phyloP scores from a whole-genome alignment of 2,797 vertebrate species.

The Myoxocephalus aenaeus region DNA sequence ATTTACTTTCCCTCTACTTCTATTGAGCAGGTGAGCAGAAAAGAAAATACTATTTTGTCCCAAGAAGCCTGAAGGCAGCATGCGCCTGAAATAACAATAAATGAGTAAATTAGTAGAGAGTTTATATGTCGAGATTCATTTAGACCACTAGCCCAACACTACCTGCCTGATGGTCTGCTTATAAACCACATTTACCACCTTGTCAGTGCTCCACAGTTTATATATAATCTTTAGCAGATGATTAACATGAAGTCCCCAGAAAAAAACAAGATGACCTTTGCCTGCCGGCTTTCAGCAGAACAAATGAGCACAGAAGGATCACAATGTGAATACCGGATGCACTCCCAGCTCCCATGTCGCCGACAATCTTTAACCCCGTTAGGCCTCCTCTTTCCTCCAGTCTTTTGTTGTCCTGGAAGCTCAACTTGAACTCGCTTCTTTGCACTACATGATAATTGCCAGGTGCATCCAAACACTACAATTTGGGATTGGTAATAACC shows the following conservation, averaged over 20 bases:
- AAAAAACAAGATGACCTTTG: conserved; percentile 41
- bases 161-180: conserved; percentile 20
- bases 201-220: background rate
- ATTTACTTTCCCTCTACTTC: background rate
- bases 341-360: background rate
- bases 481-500: conserved; percentile 40
- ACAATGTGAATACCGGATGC: background rate
- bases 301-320: conserved; percentile 18
- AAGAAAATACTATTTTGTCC: conserved; percentile 6
- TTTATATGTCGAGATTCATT: conserved; percentile 39
- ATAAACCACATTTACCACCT: conserved; percentile 18
- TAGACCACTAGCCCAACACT: conserved; percentile 19
- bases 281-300: conserved; percentile 17
- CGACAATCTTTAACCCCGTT: background rate
- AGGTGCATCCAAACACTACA: conserved; percentile 32
- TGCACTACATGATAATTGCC: conserved; percentile 19
- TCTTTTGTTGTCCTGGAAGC: background rate
- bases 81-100: conserved; percentile 22
- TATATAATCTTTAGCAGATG: conserved; percentile 8
- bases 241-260: conserved; percentile 25
- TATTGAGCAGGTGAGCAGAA: conserved; percentile 13
- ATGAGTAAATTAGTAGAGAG: conserved; percentile 14
- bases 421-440: conserved; percentile 7
- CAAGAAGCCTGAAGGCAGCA: conserved; percentile 18
- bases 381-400: background rate